A percentile compares a stretch with the other conserved stretches of the same genome.
Evolutionary conservation across 2,113 vertebrate species (phyloP).

Genomic region (Condylura cristata): DNA sequence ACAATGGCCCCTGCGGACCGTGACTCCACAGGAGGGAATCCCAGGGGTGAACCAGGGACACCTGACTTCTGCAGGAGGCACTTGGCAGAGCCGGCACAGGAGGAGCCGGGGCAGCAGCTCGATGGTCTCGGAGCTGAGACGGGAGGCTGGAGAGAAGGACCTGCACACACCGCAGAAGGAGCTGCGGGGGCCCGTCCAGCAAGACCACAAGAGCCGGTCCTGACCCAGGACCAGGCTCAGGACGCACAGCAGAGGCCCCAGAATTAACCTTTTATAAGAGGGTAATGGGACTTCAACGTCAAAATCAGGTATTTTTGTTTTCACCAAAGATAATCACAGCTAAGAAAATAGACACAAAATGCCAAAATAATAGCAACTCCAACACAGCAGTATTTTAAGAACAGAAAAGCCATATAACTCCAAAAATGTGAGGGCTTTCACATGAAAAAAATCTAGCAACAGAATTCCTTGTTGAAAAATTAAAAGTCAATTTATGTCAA

Average conservation of each 20-base stretch:
- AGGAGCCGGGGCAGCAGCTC: not conserved
- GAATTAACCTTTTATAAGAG: not conserved
- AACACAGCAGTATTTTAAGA: not conserved
- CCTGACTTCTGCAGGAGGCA: not conserved
- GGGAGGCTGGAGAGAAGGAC: not conserved
- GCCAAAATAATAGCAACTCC: not conserved
- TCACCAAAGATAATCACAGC: not conserved
- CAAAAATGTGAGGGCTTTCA: constrained; percentile 37
- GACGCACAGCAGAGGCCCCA: too few relatives aligned
- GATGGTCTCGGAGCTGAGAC: too few relatives aligned
- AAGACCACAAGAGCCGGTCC: too few relatives aligned
- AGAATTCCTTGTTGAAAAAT: not conserved
- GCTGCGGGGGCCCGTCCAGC: too few relatives aligned
- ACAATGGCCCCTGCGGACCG: not conserved
- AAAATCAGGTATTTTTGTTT: not conserved
- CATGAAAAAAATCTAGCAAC: not conserved
- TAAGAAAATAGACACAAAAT: not conserved
- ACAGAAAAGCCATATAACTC: constrained; percentile 30
- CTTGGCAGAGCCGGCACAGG: rapidly evolving
- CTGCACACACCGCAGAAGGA: not conserved
- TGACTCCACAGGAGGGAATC: not conserved
- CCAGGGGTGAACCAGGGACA: too few relatives aligned
- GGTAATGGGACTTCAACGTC: not conserved
- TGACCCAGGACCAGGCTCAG: not conserved
- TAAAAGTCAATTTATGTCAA: not conserved